phyloP scores from a whole-genome alignment of 2,888 invertebrate genomes.

The Drosophila seclusa region DNA sequence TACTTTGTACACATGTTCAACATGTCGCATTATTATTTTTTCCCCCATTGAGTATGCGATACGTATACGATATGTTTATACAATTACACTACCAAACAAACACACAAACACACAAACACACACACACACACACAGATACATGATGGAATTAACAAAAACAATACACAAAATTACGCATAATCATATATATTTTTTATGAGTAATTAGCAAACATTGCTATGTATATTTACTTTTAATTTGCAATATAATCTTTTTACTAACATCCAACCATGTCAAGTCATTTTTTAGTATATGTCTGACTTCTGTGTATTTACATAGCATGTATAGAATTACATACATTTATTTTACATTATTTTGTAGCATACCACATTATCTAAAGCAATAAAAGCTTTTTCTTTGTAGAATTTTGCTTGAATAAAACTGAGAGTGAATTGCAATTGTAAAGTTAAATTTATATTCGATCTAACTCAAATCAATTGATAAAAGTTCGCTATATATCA shows the following conservation, averaged over 20 bases:
- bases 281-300: conserved; percentile 19
- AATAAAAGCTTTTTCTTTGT: background rate
- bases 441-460: background rate
- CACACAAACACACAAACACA: conserved; percentile 1
- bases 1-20: conserved; percentile 52
- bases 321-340: conserved; percentile 10
- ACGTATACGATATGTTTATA: conserved; percentile 24
- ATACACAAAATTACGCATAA: conserved; percentile 57
- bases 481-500: background rate
- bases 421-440: conserved; percentile 13
- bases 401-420: conserved; percentile 3
- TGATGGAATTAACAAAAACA: conserved; percentile 48
- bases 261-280: conserved; percentile 39
- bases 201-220: conserved; percentile 54
- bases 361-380: background rate
- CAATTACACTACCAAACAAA: conserved; percentile 10
- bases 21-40: conserved; percentile 63
- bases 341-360: conserved; percentile 7
- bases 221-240: conserved; percentile 48
- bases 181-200: conserved; percentile 41
- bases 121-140: conserved; percentile 19
- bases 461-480: background rate
- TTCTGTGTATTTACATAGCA: conserved; percentile 26
- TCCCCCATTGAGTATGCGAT: conserved; percentile 29
- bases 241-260: conserved; percentile 33